Base-by-base conservation (phyloP, 2,888 invertebrate genomes). In the Orchesellides sinensis region DNA sequence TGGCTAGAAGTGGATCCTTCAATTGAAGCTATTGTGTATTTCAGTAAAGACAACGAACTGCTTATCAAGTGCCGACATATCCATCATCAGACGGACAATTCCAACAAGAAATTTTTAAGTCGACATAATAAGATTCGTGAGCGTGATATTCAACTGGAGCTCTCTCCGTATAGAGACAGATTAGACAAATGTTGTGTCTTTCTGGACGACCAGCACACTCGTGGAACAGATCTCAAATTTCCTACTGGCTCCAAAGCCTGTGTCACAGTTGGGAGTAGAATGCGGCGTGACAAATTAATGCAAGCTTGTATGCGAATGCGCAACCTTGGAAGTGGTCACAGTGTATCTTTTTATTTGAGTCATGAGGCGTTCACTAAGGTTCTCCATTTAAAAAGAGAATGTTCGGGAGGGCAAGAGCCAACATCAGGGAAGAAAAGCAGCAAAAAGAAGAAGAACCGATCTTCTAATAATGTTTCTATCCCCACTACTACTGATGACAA, bases 251-350 rank as follows among this genome's bases (percentile, higher is more conserved):
- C 59, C 14, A 21, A 19, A 25, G 84, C 84, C 25, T 70, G 68
- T 25, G 86, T 86, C 12, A 86, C 86, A 1, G 21, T 86, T 2
- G 86, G 84, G 0, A 68, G 65, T 61, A 74, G 77, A 21, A 65
- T 86, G 6, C 82, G 80, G 12, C 61, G 82, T n/a, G 85, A 85
- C 56, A 86, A 86, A 56, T 29, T 85, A 14, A 84, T 86, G 21
- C 86, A 86, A 32, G 85, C 80, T 2, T 85, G 83, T 21, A 85
- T 85, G 85, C 23, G 87, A 14, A 85, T 87, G 87, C 35, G 87
- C 6, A 77, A 69, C 40, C 65, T 87, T 12, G 85, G 84, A 0
- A 17, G 61, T 32, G 83, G 84, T 1, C 87, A 87, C 21, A 49
- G 82, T 0, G 79, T 85, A 25, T 32, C 40, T 0, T 87, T 87